A percentile compares a stretch with the other conserved stretches of the same genome.
Evolutionary conservation across 2,797 vertebrate genomes (phyloP).

Genomic region (Danio albolineatus): DNA sequence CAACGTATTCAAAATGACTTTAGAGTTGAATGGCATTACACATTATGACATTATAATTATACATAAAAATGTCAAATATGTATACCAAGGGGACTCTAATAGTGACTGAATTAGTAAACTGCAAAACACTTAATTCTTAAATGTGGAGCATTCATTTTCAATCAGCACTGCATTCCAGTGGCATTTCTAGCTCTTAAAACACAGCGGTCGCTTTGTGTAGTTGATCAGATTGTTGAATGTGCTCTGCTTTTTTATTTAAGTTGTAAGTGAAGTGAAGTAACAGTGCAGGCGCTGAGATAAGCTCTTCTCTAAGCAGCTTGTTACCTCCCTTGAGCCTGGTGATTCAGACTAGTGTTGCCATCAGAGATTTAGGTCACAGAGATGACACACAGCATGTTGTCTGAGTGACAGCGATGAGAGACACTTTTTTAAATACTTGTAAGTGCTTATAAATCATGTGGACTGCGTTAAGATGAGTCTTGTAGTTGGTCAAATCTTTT

Average conservation of each 20-base stretch:
- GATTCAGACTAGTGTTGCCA: conserved; percentile 43
- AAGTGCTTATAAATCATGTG: neutral
- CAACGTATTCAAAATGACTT: neutral
- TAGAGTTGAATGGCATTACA: neutral
- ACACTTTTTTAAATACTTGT: neutral
- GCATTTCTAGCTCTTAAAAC: neutral
- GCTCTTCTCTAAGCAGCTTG: conserved; percentile 58
- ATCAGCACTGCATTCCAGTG: neutral
- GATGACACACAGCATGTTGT: conserved; percentile 31
- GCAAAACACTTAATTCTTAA: neutral
- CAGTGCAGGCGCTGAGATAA: conserved; percentile 33
- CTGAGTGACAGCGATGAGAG: conserved; percentile 39
- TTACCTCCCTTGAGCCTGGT: conserved; percentile 38
- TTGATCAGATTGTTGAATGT: conserved; percentile 4
- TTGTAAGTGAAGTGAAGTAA: conserved; percentile 28
- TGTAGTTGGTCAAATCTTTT: neutral
- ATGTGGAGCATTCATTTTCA: neutral
- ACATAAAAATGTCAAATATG: neutral
- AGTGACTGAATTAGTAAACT: neutral
- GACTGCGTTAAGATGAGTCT: neutral
- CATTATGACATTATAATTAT: neutral
- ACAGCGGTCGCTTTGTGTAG: neutral
- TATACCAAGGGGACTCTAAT: neutral
- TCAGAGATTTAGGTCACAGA: conserved; percentile 58
- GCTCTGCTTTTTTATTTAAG: neutral